phyloP scores from a whole-genome alignment of 2,113 vertebrate genomes.

The Varanus salvator region DNA sequence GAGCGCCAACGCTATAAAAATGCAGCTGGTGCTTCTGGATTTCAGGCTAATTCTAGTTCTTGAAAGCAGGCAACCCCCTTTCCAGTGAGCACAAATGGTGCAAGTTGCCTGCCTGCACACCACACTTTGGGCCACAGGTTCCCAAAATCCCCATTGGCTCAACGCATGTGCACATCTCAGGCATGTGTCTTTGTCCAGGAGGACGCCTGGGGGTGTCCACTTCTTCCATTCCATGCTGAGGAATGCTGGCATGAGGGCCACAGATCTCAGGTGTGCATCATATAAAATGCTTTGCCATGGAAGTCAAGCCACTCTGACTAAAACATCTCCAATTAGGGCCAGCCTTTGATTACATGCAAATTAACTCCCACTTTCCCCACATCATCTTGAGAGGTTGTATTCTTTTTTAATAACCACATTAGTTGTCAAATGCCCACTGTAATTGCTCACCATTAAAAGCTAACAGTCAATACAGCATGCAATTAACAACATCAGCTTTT shows the following conservation, averaged over 20 bases:
- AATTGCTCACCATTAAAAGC: not conserved
- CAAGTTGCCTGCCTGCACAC: no score
- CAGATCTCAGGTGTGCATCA: not conserved
- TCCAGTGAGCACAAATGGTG: no score
- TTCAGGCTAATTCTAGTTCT: no score
- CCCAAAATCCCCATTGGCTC: no score
- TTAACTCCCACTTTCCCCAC: not conserved
- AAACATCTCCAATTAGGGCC: not conserved
- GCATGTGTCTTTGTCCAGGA: not conserved
- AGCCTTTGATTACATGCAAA: constrained; percentile 15
- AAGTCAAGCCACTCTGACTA: not conserved
- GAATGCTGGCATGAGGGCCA: not conserved
- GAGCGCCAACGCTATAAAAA: no score
- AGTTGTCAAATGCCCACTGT: not conserved
- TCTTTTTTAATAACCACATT: constrained; percentile 20
- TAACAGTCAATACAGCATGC: not conserved
- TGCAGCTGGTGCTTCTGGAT: no score
- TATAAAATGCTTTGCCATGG: not conserved
- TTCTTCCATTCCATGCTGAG: not conserved
- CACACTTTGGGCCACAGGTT: no score
- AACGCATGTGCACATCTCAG: no score
- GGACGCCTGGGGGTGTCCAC: no score
- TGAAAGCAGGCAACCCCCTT: no score
- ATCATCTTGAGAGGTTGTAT: fast-evolving
- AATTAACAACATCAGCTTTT: not conserved